Percentiles rank a stretch among this genome's conserved stretches.
Conservation (phyloP, 2,113 vertebrate genomes). For the Sander lucioperca region DNA sequence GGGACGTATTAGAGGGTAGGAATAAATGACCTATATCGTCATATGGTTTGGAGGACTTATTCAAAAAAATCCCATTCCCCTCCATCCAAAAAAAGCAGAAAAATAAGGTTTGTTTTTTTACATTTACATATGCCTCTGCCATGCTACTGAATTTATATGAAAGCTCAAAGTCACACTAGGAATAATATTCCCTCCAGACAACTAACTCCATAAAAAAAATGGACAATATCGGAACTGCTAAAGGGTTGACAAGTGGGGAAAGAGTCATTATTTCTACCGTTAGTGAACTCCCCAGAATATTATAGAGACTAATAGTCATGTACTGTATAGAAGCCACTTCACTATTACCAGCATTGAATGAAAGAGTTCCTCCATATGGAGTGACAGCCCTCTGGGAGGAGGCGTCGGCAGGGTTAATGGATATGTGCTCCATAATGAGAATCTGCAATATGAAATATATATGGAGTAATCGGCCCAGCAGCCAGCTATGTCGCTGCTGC, state of each 20-base stretch:
- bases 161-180: background rate
- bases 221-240: constrained; percentile 2
- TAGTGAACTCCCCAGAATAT: constrained; percentile 21
- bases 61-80: too few relatives aligned
- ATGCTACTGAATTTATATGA: background rate
- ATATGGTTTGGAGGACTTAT: too few relatives aligned
- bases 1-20: too few relatives aligned
- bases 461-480: constrained; percentile 50
- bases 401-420: constrained; percentile 46
- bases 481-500: constrained; percentile 34
- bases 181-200: constrained; percentile 4
- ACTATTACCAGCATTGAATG: constrained; percentile 37
- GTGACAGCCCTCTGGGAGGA: constrained; percentile 47
- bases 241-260: background rate
- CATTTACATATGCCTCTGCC: background rate
- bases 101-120: background rate
- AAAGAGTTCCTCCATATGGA: constrained; percentile 33
- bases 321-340: constrained; percentile 4
- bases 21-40: too few relatives aligned
- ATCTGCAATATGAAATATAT: constrained; percentile 72
- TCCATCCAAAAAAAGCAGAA: background rate
- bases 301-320: constrained; percentile 16
- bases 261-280: constrained; percentile 25
- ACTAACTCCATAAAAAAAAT: constrained; percentile 1
- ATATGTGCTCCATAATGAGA: constrained; percentile 37